Conservation (phyloP, 2,797 vertebrate species). For the Etheostoma perlongum region DNA sequence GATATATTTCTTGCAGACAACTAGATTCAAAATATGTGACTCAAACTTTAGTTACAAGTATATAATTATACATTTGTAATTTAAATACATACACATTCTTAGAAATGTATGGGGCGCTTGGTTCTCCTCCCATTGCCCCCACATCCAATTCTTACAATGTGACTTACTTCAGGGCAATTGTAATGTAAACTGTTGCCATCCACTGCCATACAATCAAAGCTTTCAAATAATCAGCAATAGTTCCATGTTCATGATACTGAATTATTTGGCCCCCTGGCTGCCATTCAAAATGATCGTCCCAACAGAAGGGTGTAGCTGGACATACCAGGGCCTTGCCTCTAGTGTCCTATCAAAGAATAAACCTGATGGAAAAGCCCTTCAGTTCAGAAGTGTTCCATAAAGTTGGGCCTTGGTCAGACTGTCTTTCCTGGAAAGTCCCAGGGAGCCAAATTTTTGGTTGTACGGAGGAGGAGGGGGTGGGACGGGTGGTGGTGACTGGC, state of each 20-base stretch:
- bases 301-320: constrained; percentile 34
- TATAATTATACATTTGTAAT: constrained; percentile 76
- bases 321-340: constrained; percentile 17
- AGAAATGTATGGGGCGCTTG: constrained; percentile 41
- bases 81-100: constrained; percentile 70
- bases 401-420: constrained; percentile 99
- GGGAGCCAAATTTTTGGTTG: constrained; percentile 91
- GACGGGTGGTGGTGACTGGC: constrained; percentile 82
- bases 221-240: constrained; percentile 51
- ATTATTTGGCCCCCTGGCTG: constrained; percentile 45
- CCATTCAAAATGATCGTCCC: constrained; percentile 38
- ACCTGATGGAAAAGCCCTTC: constrained; percentile 47
- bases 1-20: constrained; percentile 62
- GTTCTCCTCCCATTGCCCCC: constrained; percentile 2
- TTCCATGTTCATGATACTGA: constrained; percentile 48
- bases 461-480: constrained; percentile 87
- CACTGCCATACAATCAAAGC: constrained; percentile 33
- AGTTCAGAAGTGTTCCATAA: constrained; percentile 96
- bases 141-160: constrained; percentile 8
- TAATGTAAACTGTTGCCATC: constrained; percentile 44
- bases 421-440: constrained; percentile 96
- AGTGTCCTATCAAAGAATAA: constrained; percentile 30
- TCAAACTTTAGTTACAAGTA: constrained; percentile 71
- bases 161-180: constrained; percentile 22
- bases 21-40: constrained; percentile 85